phyloP scores from a whole-genome alignment of 2,113 vertebrate genomes.

The Aramus guarauna region DNA sequence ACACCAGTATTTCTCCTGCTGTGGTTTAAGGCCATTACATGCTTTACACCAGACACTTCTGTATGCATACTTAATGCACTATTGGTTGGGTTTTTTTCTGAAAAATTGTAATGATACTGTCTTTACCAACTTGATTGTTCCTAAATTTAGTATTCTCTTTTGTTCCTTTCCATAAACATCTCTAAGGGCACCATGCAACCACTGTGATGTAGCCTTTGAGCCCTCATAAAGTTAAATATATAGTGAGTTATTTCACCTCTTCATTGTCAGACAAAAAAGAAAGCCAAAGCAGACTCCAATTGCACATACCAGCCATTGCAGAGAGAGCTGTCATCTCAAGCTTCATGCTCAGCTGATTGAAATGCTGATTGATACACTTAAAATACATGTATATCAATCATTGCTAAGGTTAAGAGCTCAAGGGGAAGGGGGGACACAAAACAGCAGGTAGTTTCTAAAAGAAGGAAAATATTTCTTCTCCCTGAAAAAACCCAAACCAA shows the following conservation, averaged over 20 bases:
- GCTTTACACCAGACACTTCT: neutral
- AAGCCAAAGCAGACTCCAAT: neutral
- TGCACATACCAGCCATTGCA: neutral
- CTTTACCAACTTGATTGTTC: neutral
- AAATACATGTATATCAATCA: neutral
- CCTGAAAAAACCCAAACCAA: neutral
- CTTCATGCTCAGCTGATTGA: neutral
- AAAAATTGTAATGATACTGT: neutral
- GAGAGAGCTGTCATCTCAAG: neutral
- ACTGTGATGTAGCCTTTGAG: neutral
- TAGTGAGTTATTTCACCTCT: neutral
- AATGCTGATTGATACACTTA: neutral
- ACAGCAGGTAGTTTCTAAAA: neutral
- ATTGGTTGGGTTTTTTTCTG: neutral
- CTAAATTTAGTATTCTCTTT: neutral
- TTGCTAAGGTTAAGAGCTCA: neutral
- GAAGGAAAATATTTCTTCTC: neutral
- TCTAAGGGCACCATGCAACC: neutral
- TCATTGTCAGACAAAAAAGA: neutral
- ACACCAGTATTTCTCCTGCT: neutral
- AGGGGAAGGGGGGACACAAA: neutral
- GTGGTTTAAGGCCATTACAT: neutral
- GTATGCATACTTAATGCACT: neutral
- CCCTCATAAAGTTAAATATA: neutral
- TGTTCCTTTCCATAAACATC: neutral